These are phyloP conservation scores for Ariolimax columbianus DNA, from an alignment of 2,888 invertebrate genomes.

Conservation along the genomic window DNA sequence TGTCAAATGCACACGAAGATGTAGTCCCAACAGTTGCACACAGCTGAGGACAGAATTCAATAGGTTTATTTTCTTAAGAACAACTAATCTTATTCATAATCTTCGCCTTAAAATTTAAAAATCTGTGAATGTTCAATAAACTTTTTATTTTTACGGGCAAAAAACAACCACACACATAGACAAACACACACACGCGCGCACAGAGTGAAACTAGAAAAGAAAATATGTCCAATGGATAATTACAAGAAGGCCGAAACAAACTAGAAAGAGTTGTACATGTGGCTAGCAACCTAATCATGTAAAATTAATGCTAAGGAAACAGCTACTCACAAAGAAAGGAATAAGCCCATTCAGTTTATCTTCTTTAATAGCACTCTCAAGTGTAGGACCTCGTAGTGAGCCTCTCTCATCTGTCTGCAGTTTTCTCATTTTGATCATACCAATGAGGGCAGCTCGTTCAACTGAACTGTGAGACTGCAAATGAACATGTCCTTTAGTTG, in stretches of 20 bases:
- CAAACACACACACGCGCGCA: too few species aligned
- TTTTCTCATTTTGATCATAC: constrained; percentile 70
- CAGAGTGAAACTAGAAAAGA: too few species aligned
- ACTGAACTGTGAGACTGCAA: constrained; percentile 78
- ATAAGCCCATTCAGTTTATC: constrained; percentile 74
- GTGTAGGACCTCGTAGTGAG: constrained; percentile 64
- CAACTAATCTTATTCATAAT: too few species aligned
- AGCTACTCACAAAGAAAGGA: constrained; percentile 75
- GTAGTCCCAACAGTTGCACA: constrained; percentile 98
- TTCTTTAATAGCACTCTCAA: constrained; percentile 68
- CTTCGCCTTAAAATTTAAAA: too few species aligned
- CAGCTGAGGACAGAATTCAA: constrained; percentile 82
- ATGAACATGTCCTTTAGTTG: not conserved
- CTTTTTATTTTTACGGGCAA: too few species aligned
- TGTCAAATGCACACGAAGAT: constrained; percentile 96
- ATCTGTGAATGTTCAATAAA: too few species aligned
- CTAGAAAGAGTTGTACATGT: too few species aligned
- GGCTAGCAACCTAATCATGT: too few species aligned
- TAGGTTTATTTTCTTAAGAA: not conserved
- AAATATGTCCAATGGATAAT: too few species aligned
- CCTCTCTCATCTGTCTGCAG: constrained; percentile 70
- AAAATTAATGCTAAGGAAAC: too few species aligned
- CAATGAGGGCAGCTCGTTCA: constrained; percentile 74
- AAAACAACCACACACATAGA: too few species aligned
- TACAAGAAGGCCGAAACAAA: too few species aligned